Evolutionary conservation across 2,888 invertebrate species (phyloP).

Genomic region (Macrophya annulata): DNA sequence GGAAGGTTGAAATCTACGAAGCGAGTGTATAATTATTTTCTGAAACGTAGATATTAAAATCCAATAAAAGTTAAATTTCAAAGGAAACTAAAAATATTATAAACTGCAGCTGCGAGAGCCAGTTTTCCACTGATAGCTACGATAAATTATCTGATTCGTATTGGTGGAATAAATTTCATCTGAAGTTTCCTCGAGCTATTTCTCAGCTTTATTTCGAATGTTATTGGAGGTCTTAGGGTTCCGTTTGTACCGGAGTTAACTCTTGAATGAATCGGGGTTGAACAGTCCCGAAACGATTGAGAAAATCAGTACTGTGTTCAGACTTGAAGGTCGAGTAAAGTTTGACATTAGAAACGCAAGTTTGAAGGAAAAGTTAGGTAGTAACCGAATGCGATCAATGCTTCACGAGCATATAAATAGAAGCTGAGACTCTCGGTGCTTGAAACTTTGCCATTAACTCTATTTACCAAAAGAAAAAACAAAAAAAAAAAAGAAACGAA

Average conservation of each 20-base stretch:
- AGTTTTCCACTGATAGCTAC: neutral
- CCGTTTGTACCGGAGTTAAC: neutral
- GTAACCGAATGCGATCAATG: slow-evolving; percentile 3
- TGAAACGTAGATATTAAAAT: neutral
- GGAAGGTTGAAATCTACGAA: neutral
- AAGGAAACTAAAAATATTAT: neutral
- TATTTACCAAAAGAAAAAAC: neutral
- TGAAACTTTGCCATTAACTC: slow-evolving; percentile 47
- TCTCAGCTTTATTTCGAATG: slow-evolving; percentile 13
- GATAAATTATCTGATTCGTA: neutral
- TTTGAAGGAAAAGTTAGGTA: slow-evolving; percentile 27
- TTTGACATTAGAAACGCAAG: slow-evolving; percentile 16
- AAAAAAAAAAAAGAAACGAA: neutral
- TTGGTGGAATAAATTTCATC: slow-evolving; percentile 8
- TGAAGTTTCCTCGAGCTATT: slow-evolving; percentile 13
- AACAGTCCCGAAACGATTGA: slow-evolving; percentile 18
- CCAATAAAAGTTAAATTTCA: neutral
- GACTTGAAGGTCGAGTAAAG: slow-evolving; percentile 25
- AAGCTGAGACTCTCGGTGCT: slow-evolving; percentile 11
- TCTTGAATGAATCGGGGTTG: neutral
- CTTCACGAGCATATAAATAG: slow-evolving; percentile 30
- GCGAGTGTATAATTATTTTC: slow-evolving; percentile 12
- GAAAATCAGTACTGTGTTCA: slow-evolving; percentile 25
- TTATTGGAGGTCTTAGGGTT: slow-evolving; percentile 19
- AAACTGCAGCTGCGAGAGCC: neutral